Percentiles rank a stretch among this genome's conserved stretches.
phyloP scores from a whole-genome alignment of 1,140 invertebrate genomes.

The Papilio glaucus region DNA sequence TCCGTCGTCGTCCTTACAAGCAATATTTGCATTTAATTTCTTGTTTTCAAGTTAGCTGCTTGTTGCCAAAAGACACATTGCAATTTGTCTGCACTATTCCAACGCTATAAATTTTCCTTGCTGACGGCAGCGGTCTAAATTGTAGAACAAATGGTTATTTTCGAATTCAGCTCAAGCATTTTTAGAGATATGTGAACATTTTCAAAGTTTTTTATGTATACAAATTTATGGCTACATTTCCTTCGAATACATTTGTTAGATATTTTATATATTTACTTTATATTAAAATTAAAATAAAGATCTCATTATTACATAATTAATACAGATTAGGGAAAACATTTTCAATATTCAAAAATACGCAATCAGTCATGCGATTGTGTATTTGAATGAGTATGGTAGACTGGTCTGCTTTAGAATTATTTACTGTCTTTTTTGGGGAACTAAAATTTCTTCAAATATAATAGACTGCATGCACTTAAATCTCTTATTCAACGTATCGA shows the following conservation, averaged over 20 bases:
- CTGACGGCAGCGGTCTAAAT: slow-evolving; percentile 24
- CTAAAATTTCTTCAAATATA: too few relatives aligned
- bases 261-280: background rate
- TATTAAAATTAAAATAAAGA: too few relatives aligned
- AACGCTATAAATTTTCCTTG: slow-evolving; percentile 19
- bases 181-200: slow-evolving; percentile 21
- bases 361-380: too few relatives aligned
- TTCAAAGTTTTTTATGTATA: background rate
- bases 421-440: too few relatives aligned
- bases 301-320: too few relatives aligned
- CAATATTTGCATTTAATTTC: slow-evolving; percentile 22
- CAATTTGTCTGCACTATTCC: slow-evolving; percentile 24
- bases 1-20: background rate
- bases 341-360: too few relatives aligned
- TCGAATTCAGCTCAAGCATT: slow-evolving; percentile 20
- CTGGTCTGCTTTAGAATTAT: too few relatives aligned
- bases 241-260: background rate
- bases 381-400: too few relatives aligned
- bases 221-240: background rate
- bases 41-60: slow-evolving; percentile 26
- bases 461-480: too few relatives aligned
- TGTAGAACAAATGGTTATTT: slow-evolving; percentile 27
- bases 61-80: slow-evolving; percentile 26
- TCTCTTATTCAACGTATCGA: too few relatives aligned
- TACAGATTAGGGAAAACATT: too few relatives aligned